phyloP scores from a whole-genome alignment of 2,888 invertebrate genomes.

The Acanthopleura granulata region DNA sequence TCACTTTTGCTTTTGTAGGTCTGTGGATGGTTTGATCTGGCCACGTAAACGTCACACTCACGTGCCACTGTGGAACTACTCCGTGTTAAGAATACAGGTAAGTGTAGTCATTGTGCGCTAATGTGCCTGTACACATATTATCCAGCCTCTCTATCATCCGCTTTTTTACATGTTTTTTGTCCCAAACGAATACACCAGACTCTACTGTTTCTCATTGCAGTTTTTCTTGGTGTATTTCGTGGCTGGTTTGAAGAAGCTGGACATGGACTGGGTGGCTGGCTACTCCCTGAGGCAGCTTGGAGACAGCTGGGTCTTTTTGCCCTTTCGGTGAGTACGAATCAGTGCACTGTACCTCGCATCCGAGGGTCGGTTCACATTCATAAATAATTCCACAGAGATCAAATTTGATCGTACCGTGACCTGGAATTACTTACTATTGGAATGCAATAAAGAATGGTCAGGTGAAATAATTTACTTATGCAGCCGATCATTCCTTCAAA shows the following conservation, averaged over 20 bases:
- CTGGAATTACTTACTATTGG: too few species aligned
- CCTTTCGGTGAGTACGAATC: slow-evolving; percentile 79
- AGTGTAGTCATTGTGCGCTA: too few species aligned
- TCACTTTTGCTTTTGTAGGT: slow-evolving; percentile 72
- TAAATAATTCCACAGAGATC: too few species aligned
- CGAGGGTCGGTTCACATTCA: too few species aligned
- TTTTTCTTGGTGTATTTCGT: slow-evolving; percentile 90
- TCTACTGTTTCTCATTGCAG: slow-evolving; percentile 71
- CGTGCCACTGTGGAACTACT: slow-evolving; percentile 93
- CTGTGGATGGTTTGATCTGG: slow-evolving; percentile 77
- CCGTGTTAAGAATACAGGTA: slow-evolving; percentile 80
- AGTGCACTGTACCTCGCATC: too few species aligned
- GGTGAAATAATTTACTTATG: too few species aligned
- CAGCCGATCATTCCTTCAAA: too few species aligned
- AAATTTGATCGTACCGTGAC: too few species aligned
- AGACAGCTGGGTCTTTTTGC: slow-evolving; percentile 87
- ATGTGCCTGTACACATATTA: too few species aligned
- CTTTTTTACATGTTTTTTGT: too few species aligned
- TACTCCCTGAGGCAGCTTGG: slow-evolving; percentile 87
- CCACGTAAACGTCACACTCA: slow-evolving; percentile 69
- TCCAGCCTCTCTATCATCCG: too few species aligned
- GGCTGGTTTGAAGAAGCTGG: slow-evolving; percentile 91
- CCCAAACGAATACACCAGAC: neutral
- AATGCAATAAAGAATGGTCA: too few species aligned
- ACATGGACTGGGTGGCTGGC: slow-evolving; percentile 88